These are phyloP conservation scores for Colaptes auratus DNA, from an alignment of 2,113 vertebrate genomes.

Conservation along the genomic window DNA sequence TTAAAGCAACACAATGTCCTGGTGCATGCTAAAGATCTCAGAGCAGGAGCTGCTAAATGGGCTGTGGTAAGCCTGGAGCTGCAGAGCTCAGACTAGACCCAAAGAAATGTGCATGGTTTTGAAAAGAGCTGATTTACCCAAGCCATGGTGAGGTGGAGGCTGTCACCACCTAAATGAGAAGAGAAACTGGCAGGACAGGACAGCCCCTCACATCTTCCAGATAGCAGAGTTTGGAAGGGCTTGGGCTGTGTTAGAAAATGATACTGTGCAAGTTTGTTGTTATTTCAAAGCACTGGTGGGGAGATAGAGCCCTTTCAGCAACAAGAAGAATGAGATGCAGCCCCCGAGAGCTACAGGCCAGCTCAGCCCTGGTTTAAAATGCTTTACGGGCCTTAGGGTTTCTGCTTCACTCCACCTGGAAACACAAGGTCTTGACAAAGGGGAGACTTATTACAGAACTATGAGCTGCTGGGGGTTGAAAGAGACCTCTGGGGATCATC, in stretches of 20 bases:
- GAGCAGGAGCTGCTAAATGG: constrained; percentile 34
- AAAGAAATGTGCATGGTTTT: background rate
- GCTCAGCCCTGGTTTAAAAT: background rate
- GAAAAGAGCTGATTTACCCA: background rate
- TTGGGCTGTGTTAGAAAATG: background rate
- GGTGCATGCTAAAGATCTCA: background rate
- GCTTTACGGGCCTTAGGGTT: background rate
- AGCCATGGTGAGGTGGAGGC: background rate
- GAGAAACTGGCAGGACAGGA: background rate
- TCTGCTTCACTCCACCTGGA: background rate
- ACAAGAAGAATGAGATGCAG: background rate
- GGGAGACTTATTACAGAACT: background rate
- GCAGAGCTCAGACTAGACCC: background rate
- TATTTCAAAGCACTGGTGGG: background rate
- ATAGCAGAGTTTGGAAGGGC: background rate
- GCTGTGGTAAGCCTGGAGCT: background rate
- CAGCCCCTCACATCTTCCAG: fast-evolving
- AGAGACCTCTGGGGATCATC: too few species aligned
- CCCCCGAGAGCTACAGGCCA: background rate
- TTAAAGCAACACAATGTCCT: background rate
- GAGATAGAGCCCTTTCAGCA: background rate
- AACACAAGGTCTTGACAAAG: background rate
- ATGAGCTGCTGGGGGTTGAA: too few species aligned
- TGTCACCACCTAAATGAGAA: background rate
- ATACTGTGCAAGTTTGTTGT: fast-evolving